phyloP scores from a whole-genome alignment of 2,797 vertebrate genomes.

The Limnodromus scolopaceus region DNA sequence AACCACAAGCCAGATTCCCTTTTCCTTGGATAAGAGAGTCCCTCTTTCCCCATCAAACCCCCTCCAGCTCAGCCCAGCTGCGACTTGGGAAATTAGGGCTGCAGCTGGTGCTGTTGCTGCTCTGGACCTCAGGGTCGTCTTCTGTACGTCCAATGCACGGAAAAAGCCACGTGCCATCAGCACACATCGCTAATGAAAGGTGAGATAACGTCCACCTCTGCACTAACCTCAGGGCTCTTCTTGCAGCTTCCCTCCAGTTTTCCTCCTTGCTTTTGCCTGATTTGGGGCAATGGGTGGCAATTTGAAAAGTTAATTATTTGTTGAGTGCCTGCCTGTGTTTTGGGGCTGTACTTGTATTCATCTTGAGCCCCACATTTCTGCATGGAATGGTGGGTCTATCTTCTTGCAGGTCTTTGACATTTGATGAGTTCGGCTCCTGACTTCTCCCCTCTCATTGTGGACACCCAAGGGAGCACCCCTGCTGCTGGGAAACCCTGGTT shows the following conservation, averaged over 20 bases:
- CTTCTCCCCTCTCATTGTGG: neutral
- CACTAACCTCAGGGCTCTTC: neutral
- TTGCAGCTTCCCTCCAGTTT: neutral
- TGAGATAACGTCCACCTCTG: neutral
- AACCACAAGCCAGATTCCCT: neutral
- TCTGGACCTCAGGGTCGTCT: neutral
- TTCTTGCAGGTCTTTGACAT: neutral
- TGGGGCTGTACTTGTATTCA: neutral
- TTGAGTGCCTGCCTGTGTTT: neutral
- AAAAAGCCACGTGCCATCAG: neutral
- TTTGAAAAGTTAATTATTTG: neutral
- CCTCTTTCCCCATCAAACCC: accelerated
- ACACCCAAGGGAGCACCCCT: neutral
- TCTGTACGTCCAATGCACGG: accelerated
- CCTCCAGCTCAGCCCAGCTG: neutral
- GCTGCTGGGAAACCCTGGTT: neutral
- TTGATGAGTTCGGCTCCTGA: accelerated
- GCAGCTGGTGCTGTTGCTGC: neutral
- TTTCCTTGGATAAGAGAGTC: neutral
- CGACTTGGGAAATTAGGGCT: neutral
- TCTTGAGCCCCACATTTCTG: neutral
- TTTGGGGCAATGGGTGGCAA: neutral
- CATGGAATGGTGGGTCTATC: neutral
- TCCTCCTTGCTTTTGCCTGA: neutral
- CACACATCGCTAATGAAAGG: neutral